These are phyloP conservation scores for Orchesellides sinensis DNA, from an alignment of 2,888 invertebrate species.

Conservation along the genomic window DNA sequence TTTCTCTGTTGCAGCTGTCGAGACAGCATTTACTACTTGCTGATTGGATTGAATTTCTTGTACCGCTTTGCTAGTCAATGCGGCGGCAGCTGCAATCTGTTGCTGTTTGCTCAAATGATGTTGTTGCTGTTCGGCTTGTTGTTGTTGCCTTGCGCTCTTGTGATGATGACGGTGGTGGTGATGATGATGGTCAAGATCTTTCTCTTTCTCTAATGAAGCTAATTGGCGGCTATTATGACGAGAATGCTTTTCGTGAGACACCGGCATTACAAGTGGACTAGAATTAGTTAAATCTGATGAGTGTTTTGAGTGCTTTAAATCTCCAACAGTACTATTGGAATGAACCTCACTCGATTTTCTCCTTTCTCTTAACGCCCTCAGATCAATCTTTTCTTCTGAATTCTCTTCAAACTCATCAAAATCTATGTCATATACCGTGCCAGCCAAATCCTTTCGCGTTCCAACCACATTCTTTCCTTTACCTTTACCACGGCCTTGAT, in stretches of 20 bases:
- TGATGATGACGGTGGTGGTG: constrained; percentile 2
- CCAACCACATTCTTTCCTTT: constrained; percentile 76
- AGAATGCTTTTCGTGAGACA: constrained; percentile 25
- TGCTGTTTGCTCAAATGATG: not conserved
- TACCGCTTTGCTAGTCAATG: not conserved
- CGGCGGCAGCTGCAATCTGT: constrained; percentile 5
- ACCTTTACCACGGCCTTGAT: constrained; percentile 79
- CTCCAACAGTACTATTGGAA: constrained; percentile 3
- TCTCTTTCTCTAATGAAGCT: constrained; percentile 2
- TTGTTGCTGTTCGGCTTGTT: not conserved
- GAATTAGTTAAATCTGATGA: constrained; percentile 19
- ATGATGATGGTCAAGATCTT: constrained; percentile 8
- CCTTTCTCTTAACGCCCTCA: constrained; percentile 72
- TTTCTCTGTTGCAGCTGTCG: not conserved
- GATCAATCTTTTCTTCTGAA: constrained; percentile 80
- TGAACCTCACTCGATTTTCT: constrained; percentile 73
- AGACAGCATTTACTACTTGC: no score
- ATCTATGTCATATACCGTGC: constrained; percentile 92
- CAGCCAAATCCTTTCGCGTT: constrained; percentile 75
- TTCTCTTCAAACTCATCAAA: constrained; percentile 84
- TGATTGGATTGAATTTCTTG: not conserved
- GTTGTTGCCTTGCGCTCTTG: not conserved
- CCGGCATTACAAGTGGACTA: constrained; percentile 48
- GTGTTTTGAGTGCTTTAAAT: constrained; percentile 22
- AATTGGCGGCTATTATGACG: constrained; percentile 5